Percentiles rank a stretch among this genome's conserved stretches.
Evolutionary conservation across 2,888 invertebrate species (phyloP).

Genomic region (Sminthurinus aureus): DNA sequence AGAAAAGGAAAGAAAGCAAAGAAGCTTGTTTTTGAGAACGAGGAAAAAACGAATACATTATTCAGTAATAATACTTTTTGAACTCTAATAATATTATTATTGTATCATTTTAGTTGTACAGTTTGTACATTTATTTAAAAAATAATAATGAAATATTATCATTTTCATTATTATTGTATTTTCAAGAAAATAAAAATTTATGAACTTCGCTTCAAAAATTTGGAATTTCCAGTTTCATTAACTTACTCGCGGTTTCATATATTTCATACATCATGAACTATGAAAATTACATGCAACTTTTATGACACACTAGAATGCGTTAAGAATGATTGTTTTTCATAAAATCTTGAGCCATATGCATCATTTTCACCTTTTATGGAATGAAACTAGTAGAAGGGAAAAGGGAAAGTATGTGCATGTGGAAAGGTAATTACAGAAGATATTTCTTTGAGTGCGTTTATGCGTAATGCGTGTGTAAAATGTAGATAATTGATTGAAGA

Average conservation of each 20-base stretch:
- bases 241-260: background rate
- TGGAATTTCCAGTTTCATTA: background rate
- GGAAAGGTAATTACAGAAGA: too few relatives aligned
- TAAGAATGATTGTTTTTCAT: too few relatives aligned
- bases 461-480: too few relatives aligned
- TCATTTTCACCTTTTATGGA: too few relatives aligned
- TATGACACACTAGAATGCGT: too few relatives aligned
- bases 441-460: too few relatives aligned
- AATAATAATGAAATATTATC: too few relatives aligned
- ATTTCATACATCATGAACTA: background rate
- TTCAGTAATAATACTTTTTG: background rate
- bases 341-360: too few relatives aligned
- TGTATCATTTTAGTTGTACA: conserved; percentile 36
- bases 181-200: conserved; percentile 24
- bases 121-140: conserved; percentile 21
- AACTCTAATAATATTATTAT: background rate
- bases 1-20: background rate
- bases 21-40: background rate
- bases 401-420: too few relatives aligned
- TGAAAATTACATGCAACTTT: too few relatives aligned
- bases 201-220: conserved; percentile 33
- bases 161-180: conserved; percentile 20
- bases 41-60: background rate
- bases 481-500: too few relatives aligned
- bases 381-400: too few relatives aligned